Percentiles rank a stretch among this genome's conserved stretches.
Conservation (phyloP, 2,888 invertebrate genomes). For the Hirtodrosophila confusa region DNA sequence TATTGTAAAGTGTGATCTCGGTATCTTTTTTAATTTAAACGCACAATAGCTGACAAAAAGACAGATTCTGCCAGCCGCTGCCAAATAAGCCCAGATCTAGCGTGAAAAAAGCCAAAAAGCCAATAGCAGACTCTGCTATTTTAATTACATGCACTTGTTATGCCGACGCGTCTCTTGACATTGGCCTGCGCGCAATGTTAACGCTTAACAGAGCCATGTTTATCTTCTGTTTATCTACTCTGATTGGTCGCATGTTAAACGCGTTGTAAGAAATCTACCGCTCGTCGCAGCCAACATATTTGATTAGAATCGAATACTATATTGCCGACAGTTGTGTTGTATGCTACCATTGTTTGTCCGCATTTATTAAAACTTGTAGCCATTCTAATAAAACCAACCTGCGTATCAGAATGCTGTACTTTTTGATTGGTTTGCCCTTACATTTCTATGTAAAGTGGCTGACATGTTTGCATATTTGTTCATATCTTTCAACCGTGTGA, state of each 20-base stretch:
- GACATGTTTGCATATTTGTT: constrained; percentile 15
- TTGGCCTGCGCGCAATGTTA: constrained; percentile 54
- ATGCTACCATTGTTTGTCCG: constrained; percentile 8
- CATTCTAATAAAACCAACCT: constrained; percentile 31
- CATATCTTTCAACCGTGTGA: constrained; percentile 11
- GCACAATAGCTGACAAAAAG: no score
- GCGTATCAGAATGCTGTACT: constrained; percentile 30
- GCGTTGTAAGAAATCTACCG: constrained; percentile 40
- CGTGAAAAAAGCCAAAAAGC: no score
- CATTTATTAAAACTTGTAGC: constrained; percentile 69
- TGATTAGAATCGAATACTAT: constrained; percentile 42
- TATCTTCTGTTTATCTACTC: constrained; percentile 62
- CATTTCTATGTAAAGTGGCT: constrained; percentile 13
- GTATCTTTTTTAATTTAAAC: no score
- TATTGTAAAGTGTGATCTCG: no score
- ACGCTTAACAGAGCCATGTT: constrained; percentile 64
- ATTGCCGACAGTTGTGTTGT: constrained; percentile 1
- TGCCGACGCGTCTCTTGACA: constrained; percentile 51
- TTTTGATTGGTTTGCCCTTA: constrained; percentile 49
- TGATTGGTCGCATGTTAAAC: constrained; percentile 70
- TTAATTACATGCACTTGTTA: constrained; percentile 60
- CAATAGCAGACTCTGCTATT: not conserved
- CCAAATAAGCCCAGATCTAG: no score
- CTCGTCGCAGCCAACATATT: constrained; percentile 12
- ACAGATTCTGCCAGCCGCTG: no score